Evolutionary conservation across 2,888 invertebrate species (phyloP).

Genomic region (Phaedon cochleariae): DNA sequence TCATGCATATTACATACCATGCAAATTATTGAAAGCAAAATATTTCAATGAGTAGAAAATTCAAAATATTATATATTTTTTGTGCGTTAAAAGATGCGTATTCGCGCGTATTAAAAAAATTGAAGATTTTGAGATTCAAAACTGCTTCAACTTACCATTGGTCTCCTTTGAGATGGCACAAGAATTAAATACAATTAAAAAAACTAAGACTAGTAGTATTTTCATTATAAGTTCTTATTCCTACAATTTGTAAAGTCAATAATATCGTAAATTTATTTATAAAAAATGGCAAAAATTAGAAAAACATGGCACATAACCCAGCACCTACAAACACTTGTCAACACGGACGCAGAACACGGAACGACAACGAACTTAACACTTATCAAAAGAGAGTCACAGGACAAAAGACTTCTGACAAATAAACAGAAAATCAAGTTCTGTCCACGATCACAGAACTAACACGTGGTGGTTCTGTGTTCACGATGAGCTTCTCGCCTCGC

Average conservation of each 20-base stretch:
- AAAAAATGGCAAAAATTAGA: conserved; percentile 14
- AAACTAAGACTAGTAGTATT: conserved; percentile 13
- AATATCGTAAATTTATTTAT: conserved; percentile 16
- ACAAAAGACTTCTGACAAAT: no score
- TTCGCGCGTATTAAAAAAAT: no score
- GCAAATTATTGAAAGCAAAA: no score
- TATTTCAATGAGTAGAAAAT: no score
- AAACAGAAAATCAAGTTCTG: no score
- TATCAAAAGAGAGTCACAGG: no score
- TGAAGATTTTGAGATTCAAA: conserved; percentile 15
- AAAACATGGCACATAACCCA: conserved; percentile 25
- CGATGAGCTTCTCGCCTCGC: no score
- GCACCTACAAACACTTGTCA: neutral
- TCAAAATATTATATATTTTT: no score
- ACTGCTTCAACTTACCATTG: conserved; percentile 30
- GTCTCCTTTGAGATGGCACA: conserved; percentile 25
- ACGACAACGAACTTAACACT: neutral
- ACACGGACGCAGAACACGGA: neutral
- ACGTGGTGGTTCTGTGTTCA: no score
- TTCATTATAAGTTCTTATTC: conserved; percentile 18
- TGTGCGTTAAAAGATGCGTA: no score
- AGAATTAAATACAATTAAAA: conserved; percentile 24
- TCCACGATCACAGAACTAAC: no score
- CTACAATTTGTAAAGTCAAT: conserved; percentile 18
- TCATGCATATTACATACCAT: no score